Percentiles rank a stretch among this genome's conserved stretches.
Conservation (phyloP, 2,797 vertebrate species). For the Poeciliopsis gracilis region DNA sequence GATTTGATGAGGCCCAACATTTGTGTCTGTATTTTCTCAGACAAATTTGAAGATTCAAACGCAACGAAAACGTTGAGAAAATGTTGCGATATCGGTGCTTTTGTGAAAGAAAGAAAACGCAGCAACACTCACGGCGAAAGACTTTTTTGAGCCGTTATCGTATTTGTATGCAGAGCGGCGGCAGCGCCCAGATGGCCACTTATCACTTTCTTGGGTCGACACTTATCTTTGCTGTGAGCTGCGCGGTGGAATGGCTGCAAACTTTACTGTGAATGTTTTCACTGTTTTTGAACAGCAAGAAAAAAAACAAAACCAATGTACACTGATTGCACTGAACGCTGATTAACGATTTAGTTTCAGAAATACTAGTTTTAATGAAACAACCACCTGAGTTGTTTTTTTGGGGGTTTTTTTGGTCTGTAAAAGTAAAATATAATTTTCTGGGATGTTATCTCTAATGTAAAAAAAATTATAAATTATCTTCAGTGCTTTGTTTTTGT, state of each 20-base stretch:
- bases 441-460: background rate
- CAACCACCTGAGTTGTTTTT: background rate
- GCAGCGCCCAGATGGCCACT: conserved; percentile 57
- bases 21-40: background rate
- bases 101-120: conserved; percentile 1
- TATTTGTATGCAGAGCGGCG: conserved; percentile 28
- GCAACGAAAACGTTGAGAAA: background rate
- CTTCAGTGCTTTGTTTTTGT: background rate
- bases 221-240: conserved; percentile 54
- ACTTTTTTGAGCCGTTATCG: conserved; percentile 23
- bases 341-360: background rate
- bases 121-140: conserved; percentile 22
- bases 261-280: background rate
- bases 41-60: background rate
- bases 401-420: background rate
- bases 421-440: background rate
- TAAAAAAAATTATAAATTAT: background rate
- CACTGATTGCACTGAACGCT: background rate
- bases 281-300: conserved; percentile 24
- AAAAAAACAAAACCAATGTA: conserved; percentile 1
- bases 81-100: background rate
- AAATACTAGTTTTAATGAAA: background rate
- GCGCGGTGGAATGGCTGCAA: background rate
- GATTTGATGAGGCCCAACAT: background rate
- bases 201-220: conserved; percentile 51